Evolutionary conservation across 2,888 invertebrate species (phyloP).

Genomic region (Eupithecia subumbrata): DNA sequence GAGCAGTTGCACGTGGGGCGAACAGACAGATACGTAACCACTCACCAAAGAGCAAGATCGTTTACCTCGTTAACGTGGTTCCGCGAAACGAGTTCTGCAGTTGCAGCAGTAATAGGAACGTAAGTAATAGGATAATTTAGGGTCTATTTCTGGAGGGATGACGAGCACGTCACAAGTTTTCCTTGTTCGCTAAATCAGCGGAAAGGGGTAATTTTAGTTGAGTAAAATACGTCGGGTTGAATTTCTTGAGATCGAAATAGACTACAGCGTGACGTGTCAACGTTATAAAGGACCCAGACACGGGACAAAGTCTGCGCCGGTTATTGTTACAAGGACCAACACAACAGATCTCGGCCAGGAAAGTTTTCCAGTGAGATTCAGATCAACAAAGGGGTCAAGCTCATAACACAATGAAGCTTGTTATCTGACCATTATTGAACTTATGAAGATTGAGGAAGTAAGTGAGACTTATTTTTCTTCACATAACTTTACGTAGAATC

Average conservation of each 20-base stretch:
- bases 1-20: conserved; percentile 33
- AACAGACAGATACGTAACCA: conserved; percentile 49
- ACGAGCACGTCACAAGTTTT: conserved; percentile 40
- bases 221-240: conserved; percentile 24
- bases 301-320: not conserved
- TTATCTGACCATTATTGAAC: not conserved
- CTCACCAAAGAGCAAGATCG: conserved; percentile 41
- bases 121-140: conserved; percentile 53
- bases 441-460: not conserved
- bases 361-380: not conserved
- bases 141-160: conserved; percentile 52
- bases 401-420: not conserved
- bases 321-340: not conserved
- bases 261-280: conserved; percentile 11
- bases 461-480: not conserved
- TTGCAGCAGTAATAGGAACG: conserved; percentile 17
- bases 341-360: not conserved
- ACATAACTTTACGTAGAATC: not conserved
- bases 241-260: conserved; percentile 19
- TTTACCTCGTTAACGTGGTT: conserved; percentile 61
- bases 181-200: conserved; percentile 41
- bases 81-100: conserved; percentile 50
- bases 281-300: not conserved
- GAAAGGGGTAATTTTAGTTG: conserved; percentile 35
- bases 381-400: not conserved